A percentile compares a stretch with the other conserved stretches of the same genome.
These are phyloP conservation scores for Verasper variegatus DNA, from an alignment of 2,113 vertebrate genomes.

Conservation along the genomic window DNA sequence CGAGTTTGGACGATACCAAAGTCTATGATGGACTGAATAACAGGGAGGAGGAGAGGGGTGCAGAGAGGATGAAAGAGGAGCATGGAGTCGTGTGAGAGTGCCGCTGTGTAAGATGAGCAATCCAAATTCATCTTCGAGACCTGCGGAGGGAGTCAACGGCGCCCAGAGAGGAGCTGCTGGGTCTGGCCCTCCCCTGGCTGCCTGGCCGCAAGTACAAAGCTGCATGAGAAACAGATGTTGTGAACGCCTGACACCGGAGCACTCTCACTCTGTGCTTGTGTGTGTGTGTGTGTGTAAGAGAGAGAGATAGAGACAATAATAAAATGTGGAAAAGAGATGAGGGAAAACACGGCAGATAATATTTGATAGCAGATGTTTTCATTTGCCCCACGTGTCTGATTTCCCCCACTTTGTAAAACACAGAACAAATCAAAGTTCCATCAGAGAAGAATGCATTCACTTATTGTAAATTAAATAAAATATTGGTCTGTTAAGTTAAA, in stretches of 20 bases:
- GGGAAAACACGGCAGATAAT: slow-evolving; percentile 5
- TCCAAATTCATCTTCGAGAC: slow-evolving; percentile 62
- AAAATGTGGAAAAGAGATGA: slow-evolving; percentile 1
- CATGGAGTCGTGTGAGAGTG: background rate
- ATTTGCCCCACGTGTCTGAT: background rate
- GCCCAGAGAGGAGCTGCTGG: slow-evolving; percentile 38
- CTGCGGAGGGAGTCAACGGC: slow-evolving; percentile 32
- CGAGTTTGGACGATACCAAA: slow-evolving; percentile 4
- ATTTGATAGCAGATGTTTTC: slow-evolving; percentile 20
- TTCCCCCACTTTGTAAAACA: background rate
- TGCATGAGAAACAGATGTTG: slow-evolving; percentile 70
- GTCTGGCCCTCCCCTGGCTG: slow-evolving; percentile 22
- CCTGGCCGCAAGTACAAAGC: slow-evolving; percentile 49
- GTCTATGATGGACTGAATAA: slow-evolving; percentile 29
- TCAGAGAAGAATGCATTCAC: background rate
- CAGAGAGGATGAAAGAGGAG: slow-evolving; percentile 32
- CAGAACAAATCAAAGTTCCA: background rate
- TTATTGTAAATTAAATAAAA: no score
- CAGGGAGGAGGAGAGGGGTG: slow-evolving; percentile 21
- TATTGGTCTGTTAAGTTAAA: no score
- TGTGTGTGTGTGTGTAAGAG: background rate
- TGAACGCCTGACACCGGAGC: slow-evolving; percentile 25
- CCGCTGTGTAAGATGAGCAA: slow-evolving; percentile 51
- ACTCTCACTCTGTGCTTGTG: slow-evolving; percentile 6
- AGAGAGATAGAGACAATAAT: slow-evolving; percentile 7